Conservation (phyloP, 2,888 invertebrate genomes). For the Autographa gamma region DNA sequence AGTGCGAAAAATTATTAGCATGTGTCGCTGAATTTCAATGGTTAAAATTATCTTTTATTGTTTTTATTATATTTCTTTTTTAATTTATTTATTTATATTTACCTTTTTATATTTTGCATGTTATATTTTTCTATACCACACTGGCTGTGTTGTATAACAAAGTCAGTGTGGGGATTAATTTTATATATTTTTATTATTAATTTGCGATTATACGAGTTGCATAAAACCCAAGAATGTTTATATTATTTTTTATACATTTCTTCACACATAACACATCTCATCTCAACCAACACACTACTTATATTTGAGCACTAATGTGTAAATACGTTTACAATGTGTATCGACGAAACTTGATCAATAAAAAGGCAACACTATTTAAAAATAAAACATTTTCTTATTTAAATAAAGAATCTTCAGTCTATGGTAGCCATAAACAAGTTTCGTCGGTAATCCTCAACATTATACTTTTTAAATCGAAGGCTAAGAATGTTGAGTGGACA, state of each 20-base stretch:
- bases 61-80: constrained; percentile 58
- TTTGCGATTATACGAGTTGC: constrained; percentile 69
- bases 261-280: constrained; percentile 76
- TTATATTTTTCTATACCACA: constrained; percentile 63
- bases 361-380: constrained; percentile 15
- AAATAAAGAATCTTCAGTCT: neutral
- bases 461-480: constrained; percentile 59
- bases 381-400: neutral
- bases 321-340: constrained; percentile 53
- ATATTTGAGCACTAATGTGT: constrained; percentile 66
- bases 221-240: constrained; percentile 61
- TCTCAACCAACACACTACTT: constrained; percentile 58
- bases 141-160: constrained; percentile 57
- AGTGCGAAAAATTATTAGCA: constrained; percentile 85
- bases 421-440: constrained; percentile 56
- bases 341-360: constrained; percentile 65
- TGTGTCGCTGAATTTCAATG: constrained; percentile 84
- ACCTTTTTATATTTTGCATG: constrained; percentile 75
- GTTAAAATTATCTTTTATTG: constrained; percentile 69
- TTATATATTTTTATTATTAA: constrained; percentile 61
- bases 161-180: constrained; percentile 51
- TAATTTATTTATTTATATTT: constrained; percentile 63
- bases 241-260: constrained; percentile 65
- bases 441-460: constrained; percentile 67
- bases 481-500: constrained; percentile 87